Evolutionary conservation across 2,888 invertebrate species (phyloP).

Genomic region (Trachelus stipa): DNA sequence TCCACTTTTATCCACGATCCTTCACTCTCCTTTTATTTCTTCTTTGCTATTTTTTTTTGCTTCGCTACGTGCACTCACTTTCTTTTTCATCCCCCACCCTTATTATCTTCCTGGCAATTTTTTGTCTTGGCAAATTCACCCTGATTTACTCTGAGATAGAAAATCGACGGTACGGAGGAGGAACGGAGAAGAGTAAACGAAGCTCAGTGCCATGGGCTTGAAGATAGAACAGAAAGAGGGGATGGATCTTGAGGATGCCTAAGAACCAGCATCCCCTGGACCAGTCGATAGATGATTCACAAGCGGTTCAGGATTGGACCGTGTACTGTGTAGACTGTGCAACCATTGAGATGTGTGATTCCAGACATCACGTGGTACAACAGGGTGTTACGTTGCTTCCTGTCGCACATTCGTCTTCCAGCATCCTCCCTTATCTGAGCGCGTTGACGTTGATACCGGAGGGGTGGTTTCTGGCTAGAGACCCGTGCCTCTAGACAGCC

Average conservation of each 20-base stretch:
- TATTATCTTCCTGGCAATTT: not conserved
- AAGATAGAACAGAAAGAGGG: not conserved
- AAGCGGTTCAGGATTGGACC: not conserved
- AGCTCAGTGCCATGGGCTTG: not conserved
- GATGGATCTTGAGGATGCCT: not conserved
- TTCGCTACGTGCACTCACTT: not conserved
- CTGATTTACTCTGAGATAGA: not conserved
- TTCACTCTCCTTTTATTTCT: not conserved
- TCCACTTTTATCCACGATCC: not conserved
- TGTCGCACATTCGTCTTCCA: constrained; percentile 30
- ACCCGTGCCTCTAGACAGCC: constrained; percentile 22
- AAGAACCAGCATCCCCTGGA: not conserved
- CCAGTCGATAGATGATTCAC: not conserved
- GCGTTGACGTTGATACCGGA: constrained; percentile 45
- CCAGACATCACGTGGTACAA: not conserved
- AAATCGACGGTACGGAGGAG: not conserved
- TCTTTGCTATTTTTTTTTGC: not conserved
- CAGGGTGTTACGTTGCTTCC: not conserved
- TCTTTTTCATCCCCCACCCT: not conserved
- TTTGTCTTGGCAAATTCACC: not conserved
- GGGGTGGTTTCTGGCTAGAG: constrained; percentile 8
- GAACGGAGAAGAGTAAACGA: not conserved
- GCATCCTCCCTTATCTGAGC: constrained; percentile 34
- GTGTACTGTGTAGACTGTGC: not conserved
- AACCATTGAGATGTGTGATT: not conserved